These are phyloP conservation scores for Diplolepis rosae DNA, from an alignment of 2,888 invertebrate genomes.

Conservation along the genomic window DNA sequence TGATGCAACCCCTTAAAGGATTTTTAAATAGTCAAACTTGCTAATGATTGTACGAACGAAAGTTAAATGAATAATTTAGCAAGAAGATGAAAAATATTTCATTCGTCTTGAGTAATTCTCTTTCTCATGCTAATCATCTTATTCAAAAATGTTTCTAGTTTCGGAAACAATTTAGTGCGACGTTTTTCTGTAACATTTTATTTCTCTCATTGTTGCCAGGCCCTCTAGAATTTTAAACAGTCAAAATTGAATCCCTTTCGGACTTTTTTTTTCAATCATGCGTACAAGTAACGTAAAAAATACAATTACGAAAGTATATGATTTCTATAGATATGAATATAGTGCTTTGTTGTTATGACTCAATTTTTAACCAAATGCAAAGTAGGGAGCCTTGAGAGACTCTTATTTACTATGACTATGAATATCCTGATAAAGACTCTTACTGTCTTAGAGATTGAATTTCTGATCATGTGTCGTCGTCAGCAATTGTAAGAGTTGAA, in stretches of 20 bases:
- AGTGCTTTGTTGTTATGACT: constrained; percentile 8
- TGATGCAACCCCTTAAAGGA: no score
- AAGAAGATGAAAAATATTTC: neutral
- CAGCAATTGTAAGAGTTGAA: no score
- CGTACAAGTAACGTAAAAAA: constrained; percentile 14
- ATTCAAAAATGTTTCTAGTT: neutral
- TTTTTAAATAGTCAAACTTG: no score
- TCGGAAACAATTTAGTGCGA: neutral
- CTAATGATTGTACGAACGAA: no score
- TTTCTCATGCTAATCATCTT: neutral
- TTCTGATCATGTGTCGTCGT: neutral
- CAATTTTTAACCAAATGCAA: constrained; percentile 17
- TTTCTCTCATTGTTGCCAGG: neutral
- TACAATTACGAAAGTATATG: neutral
- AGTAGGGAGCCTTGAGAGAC: constrained; percentile 5
- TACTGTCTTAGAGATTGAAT: neutral
- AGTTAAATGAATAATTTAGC: neutral
- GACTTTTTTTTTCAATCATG: constrained; percentile 26
- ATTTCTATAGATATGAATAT: neutral
- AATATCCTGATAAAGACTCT: neutral
- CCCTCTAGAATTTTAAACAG: neutral
- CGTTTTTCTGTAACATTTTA: neutral
- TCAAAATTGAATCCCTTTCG: neutral
- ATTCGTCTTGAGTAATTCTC: neutral
- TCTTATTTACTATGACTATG: neutral